Evolutionary conservation across 2,797 vertebrate species (phyloP), one percentile per base, ranked within the genome.

Genomic region (Cryptoblepharus egeriae): DNA sequence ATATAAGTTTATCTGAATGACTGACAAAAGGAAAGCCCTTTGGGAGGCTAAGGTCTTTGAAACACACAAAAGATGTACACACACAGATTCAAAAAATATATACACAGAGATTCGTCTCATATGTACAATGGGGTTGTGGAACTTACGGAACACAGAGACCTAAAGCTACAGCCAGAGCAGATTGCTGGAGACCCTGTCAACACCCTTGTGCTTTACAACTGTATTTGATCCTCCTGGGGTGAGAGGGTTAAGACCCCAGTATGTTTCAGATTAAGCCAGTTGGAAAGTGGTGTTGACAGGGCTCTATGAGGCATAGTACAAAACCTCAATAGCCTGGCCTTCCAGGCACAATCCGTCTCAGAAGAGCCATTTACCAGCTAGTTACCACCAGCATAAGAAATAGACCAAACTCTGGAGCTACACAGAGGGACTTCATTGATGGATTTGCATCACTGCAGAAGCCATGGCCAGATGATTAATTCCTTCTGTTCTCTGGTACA

Each of bases 261-360:
- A 69, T 94, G 93, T 82, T 96, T 92, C 94, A 69, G 81, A 88
- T 93, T 92, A 93, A 89, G 89, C 86, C 92, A 94, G 95, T 95
- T 73, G 90, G 96, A 96, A 97, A 39, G 81, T 58, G 16, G 89
- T 55, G 92, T 81, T 92, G 93, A 93, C 93, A 94, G 90, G 77
- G 42, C 77, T 80, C 86, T 15, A 75, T 16, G 75, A 92, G 84
- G 81, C 87, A 73, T 90, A 87, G 74, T 42, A 61, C 22, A 28
- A 67, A 84, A 77, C 83, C 85, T 79, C 78, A 20, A 80, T 90
- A 67, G 1, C 78, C 71, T 83, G 84, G 65, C 45, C 28, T 78
- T 67, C 86, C 45, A 5, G 67, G 83, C 78, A 65, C 77, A 72
- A 45, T 35, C 0, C 4, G 82, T 68, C 85, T 37, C 11, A 26